Evolutionary conservation across 2,888 invertebrate species (phyloP), one percentile per base, ranked within the genome.

Genomic region (Celastrina argiolus): DNA sequence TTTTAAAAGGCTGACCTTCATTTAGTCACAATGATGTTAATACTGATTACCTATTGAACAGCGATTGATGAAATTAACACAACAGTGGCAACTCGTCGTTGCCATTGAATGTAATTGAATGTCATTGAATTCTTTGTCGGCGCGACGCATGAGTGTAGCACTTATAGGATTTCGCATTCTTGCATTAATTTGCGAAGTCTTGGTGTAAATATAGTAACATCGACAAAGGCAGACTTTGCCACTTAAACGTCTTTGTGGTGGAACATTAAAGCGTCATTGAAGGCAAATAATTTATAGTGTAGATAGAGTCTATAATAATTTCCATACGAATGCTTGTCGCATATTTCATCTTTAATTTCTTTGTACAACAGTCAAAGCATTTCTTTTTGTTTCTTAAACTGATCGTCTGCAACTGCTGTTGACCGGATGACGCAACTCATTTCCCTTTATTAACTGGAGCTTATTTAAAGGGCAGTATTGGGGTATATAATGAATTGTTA

Each of bases 401-500:
- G n/a, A 45, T 18, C 7, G n/a, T 58, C 28, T 31, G 28, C n/a
- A 34, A 34, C 59, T n/a, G 4, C n/a, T 18, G 31, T 28, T 28
- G 6, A 16, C 10, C 8, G 16, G 10, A 34, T 18, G 34, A 59
- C 18, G 10, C 16, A 16, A 59, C 16, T 59, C 31, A 59, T 59
- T 59, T 16, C 34, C 58, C 31, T 16, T 59, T 16, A 10, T 12
- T 59, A 59, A 59, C 34, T 34, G 31, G 31, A 61, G 3, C 36
- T 61, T 36, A 61, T 5, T 61, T 39, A 39, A 39, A 16, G 22
- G 31, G 28, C 16, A 36, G 39, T 39, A 61, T 39, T 39, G 18
- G 18, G 39, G 61, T 22, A 39, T 7, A 59, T 36, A 61, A 61
- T 61, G 16, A 58, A 45, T 22, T 61, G 45, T 56, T 69, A 69